Evolutionary conservation across 2,888 invertebrate species (phyloP).

Genomic region (Leptinotarsa juncta): DNA sequence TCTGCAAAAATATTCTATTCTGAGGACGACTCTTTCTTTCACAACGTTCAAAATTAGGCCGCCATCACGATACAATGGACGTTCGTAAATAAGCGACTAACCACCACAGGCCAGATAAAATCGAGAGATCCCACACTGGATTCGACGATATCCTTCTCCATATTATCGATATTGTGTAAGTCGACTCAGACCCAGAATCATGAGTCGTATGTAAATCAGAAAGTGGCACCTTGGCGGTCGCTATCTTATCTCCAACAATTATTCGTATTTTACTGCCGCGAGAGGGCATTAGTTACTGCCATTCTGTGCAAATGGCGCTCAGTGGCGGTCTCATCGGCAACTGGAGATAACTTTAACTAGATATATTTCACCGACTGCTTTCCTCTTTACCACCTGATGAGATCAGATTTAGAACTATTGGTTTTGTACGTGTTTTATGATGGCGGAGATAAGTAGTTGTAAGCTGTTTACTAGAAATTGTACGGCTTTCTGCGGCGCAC

Average conservation of each 20-base stretch:
- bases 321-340: slow-evolving; percentile 56
- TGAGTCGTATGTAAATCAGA: slow-evolving; percentile 63
- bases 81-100: slow-evolving; percentile 51
- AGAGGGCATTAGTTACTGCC: slow-evolving; percentile 61
- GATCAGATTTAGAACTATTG: slow-evolving; percentile 59
- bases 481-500: slow-evolving; percentile 41
- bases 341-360: slow-evolving; percentile 59
- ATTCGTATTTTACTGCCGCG: slow-evolving; percentile 62
- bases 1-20: not conserved
- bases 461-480: slow-evolving; percentile 51
- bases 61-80: slow-evolving; percentile 41
- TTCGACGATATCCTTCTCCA: slow-evolving; percentile 32
- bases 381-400: slow-evolving; percentile 58
- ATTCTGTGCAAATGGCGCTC: slow-evolving; percentile 62
- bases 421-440: slow-evolving; percentile 52
- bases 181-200: slow-evolving; percentile 56
- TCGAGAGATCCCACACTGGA: slow-evolving; percentile 47
- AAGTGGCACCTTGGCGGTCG: slow-evolving; percentile 45
- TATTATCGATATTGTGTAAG: slow-evolving; percentile 49
- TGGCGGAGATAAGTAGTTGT: slow-evolving; percentile 49
- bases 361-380: slow-evolving; percentile 55
- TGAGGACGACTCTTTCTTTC: not conserved
- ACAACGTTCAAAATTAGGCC: slow-evolving; percentile 46
- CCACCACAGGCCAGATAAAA: slow-evolving; percentile 52
- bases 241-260: slow-evolving; percentile 65